A percentile compares a stretch with the other conserved stretches of the same genome.
Evolutionary conservation across 2,113 vertebrate genomes (phyloP).

Genomic region (Abramis brama): DNA sequence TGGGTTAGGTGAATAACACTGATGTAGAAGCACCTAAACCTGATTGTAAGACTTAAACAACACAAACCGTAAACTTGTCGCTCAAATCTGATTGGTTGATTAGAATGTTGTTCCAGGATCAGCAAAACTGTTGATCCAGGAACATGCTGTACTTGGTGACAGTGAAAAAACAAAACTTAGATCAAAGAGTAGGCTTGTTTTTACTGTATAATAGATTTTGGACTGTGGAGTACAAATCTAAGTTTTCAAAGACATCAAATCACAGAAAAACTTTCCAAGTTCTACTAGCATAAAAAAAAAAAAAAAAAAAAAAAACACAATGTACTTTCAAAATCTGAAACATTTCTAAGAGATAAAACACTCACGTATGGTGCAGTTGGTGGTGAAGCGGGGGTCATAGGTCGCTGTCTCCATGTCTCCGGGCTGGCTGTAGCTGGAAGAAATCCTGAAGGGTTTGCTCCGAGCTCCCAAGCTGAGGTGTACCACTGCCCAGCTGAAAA

Average conservation of each 20-base stretch:
- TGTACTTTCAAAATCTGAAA: background rate
- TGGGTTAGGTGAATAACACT: no score
- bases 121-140: no score
- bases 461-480: constrained; percentile 73
- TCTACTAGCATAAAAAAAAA: background rate
- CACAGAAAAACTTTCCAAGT: background rate
- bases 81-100: no score
- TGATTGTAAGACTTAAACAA: no score
- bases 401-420: constrained; percentile 66
- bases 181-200: background rate
- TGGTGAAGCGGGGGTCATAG: constrained; percentile 75
- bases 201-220: background rate
- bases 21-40: no score
- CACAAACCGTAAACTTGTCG: no score
- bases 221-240: background rate
- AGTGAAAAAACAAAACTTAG: no score
- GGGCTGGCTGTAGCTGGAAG: constrained; percentile 72
- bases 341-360: background rate
- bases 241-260: background rate
- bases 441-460: constrained; percentile 72
- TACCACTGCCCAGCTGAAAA: constrained; percentile 81
- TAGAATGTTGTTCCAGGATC: no score
- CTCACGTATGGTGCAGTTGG: constrained; percentile 82
- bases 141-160: no score
- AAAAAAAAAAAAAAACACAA: background rate